A percentile compares a stretch with the other conserved stretches of the same genome.
These are phyloP conservation scores for Amblyjoppa proteus DNA, from an alignment of 2,888 invertebrate species.

Conservation along the genomic window DNA sequence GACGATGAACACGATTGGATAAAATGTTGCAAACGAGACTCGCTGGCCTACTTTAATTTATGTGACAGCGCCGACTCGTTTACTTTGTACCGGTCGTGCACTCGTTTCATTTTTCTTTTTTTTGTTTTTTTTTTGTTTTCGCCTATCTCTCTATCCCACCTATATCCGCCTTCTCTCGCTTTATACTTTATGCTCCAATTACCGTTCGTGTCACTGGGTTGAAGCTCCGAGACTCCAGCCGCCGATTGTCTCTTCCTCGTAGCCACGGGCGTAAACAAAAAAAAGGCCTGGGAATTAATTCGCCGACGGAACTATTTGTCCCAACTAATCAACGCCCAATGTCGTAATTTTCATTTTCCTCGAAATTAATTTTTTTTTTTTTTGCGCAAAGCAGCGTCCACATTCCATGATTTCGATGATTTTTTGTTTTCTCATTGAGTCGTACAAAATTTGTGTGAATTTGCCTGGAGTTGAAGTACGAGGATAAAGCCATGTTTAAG, in stretches of 20 bases:
- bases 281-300: not conserved
- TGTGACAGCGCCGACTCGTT: slow-evolving; percentile 32
- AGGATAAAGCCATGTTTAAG: not conserved
- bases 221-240: slow-evolving; percentile 28
- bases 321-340: slow-evolving; percentile 13
- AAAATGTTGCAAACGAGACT: slow-evolving; percentile 3
- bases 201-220: slow-evolving; percentile 53
- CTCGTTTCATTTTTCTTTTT: not conserved
- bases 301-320: not conserved
- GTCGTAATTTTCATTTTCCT: not conserved
- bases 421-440: not conserved
- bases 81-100: slow-evolving; percentile 32
- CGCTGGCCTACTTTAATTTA: slow-evolving; percentile 59
- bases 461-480: not conserved
- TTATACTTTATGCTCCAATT: slow-evolving; percentile 62
- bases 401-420: not conserved
- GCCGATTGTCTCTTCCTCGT: slow-evolving; percentile 43
- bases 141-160: slow-evolving; percentile 2
- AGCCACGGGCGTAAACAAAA: not conserved
- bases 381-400: not conserved
- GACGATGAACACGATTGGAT: not conserved
- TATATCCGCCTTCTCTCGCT: slow-evolving; percentile 33
- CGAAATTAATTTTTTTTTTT: not conserved
- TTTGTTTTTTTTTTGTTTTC: slow-evolving; percentile 12
- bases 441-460: not conserved